Base-by-base conservation (phyloP, 2,888 invertebrate species). In the Phasia obesa region DNA sequence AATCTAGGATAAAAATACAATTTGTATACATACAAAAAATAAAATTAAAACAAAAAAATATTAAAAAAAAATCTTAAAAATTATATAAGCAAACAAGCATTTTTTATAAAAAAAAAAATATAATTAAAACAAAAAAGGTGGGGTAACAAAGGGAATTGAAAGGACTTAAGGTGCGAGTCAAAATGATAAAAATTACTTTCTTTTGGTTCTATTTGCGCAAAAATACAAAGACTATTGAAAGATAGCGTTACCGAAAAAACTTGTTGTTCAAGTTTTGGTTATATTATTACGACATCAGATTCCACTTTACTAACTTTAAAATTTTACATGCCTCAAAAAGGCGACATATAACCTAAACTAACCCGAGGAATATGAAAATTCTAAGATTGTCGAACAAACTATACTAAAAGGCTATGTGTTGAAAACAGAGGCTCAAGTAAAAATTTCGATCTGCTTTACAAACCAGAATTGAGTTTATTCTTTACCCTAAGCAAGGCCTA, bases 81-180 rank as follows among this genome's bases (percentile, higher is more conserved):
- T 59, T 70, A 64, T 69, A 73, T 64, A 82, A 78, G 67, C 70
- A 74, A 71, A 77, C 81, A 77, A 81, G 76, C 62, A 75, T 49
- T 67, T 70, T 21, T 49, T 27, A 11, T 59, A 27, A 4, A 23
- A n/a, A 44, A 23, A 62, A 11, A 44, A 31, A 19, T 55, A 25
- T 25, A 38, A 31, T 55, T 55, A 35, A 53, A 74, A 64, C 6
- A 53, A 38, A 74, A 70, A 69, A 73, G 79, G 80, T n/a, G 71
- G 80, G 80, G 84, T 84, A 84, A 81, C 76, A 73, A 73, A 74
- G 62, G 35, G 59, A 42, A 42, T n/a, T 4, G 2, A 42, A 44
- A 15, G 4, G 11, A 13, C 4, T 47, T 47, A 21, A 35, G n/a
- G 27, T 17, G 65, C 19, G 4, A n/a, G 42, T 3, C 67, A 25